phyloP scores from a whole-genome alignment of 2,888 invertebrate genomes.

The Pharmacophagus antenor region DNA sequence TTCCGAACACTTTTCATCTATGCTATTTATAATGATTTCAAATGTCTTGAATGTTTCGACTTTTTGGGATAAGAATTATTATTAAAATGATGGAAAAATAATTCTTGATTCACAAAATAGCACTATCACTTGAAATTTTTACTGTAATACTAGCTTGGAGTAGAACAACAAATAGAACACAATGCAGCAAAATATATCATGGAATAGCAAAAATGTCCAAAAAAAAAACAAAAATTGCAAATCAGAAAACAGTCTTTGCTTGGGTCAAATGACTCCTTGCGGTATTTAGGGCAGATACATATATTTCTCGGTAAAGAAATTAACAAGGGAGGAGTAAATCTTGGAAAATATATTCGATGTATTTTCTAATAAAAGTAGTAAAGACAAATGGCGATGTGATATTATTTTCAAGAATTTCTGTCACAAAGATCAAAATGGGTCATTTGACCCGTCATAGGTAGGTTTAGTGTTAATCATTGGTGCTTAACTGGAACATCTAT shows the following conservation, averaged over 20 bases:
- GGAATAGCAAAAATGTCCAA: no score
- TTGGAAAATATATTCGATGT: neutral
- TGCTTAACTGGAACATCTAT: no score
- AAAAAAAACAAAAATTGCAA: no score
- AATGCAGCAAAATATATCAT: no score
- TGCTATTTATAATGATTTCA: constrained; percentile 15
- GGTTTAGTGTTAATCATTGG: no score
- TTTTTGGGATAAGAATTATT: no score
- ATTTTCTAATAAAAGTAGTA: neutral
- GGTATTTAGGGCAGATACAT: neutral
- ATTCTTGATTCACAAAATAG: constrained; percentile 16
- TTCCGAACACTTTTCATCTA: constrained; percentile 34
- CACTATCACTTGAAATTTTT: constrained; percentile 26
- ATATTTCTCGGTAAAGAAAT: neutral
- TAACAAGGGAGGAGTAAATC: neutral
- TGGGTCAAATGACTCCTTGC: neutral
- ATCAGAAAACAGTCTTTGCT: constrained; percentile 21
- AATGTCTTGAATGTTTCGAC: constrained; percentile 12
- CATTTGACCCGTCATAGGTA: neutral
- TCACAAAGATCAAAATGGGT: neutral
- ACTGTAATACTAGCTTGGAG: constrained; percentile 26
- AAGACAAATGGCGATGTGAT: neutral
- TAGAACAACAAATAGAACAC: no score
- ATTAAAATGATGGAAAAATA: constrained; percentile 15
- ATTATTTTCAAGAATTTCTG: neutral